Percentiles rank a stretch among this genome's conserved stretches.
phyloP scores from a whole-genome alignment of 2,888 invertebrate species.

The Catocala nupta region DNA sequence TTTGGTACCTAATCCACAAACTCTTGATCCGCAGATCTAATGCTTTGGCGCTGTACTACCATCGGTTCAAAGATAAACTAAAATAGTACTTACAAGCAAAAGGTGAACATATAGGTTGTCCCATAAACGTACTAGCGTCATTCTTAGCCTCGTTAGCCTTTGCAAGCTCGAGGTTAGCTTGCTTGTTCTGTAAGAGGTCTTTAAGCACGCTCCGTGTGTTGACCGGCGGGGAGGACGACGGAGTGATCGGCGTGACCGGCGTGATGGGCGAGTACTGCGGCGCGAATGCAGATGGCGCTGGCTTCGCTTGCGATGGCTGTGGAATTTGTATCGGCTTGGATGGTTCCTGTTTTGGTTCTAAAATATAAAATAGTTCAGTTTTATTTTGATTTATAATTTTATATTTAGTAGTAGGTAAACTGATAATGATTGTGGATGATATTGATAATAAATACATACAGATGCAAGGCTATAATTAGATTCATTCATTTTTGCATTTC shows the following conservation, averaged over 20 bases:
- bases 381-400: no score
- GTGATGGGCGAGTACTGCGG: slow-evolving; percentile 22
- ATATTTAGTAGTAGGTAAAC: no score
- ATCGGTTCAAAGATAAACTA: no score
- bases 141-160: slow-evolving; percentile 50
- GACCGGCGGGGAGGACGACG: slow-evolving; percentile 39
- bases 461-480: no score
- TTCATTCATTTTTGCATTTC: no score
- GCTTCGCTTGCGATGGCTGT: slow-evolving; percentile 33
- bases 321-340: slow-evolving; percentile 30
- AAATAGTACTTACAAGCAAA: slow-evolving; percentile 65
- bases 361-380: neutral
- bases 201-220: slow-evolving; percentile 70
- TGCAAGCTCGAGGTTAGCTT: slow-evolving; percentile 48
- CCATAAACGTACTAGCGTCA: slow-evolving; percentile 73
- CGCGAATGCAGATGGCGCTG: slow-evolving; percentile 32
- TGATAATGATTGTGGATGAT: no score
- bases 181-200: slow-evolving; percentile 68
- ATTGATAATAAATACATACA: no score
- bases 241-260: slow-evolving; percentile 8
- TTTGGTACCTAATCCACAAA: no score
- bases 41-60: no score
- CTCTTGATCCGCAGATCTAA: no score
- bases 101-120: slow-evolving; percentile 80
- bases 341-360: slow-evolving; percentile 51